These are phyloP conservation scores for Piprites chloris DNA, from an alignment of 2,113 vertebrate genomes.

Conservation along the genomic window DNA sequence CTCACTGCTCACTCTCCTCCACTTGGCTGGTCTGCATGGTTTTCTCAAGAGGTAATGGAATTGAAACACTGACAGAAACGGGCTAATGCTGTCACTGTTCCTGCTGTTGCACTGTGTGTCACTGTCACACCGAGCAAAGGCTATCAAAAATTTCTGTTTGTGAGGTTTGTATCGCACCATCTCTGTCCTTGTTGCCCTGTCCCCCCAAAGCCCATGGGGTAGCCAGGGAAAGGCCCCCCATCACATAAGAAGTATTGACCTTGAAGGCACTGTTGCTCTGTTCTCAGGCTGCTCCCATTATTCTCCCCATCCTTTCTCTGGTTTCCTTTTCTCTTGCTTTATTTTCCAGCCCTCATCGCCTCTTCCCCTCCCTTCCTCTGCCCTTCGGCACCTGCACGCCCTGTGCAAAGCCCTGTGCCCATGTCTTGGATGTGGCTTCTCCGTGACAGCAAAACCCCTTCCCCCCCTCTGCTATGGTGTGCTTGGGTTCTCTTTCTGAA, in stretches of 20 bases:
- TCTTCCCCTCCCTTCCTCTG: neutral
- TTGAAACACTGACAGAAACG: neutral
- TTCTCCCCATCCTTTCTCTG: neutral
- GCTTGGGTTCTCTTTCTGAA: neutral
- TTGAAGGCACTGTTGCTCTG: neutral
- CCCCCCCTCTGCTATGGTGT: fast-evolving
- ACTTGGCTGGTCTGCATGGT: neutral
- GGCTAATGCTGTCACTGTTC: neutral
- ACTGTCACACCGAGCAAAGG: neutral
- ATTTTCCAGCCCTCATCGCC: neutral
- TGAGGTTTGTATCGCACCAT: neutral
- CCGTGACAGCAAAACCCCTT: neutral
- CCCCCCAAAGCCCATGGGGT: neutral
- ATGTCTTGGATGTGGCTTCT: neutral
- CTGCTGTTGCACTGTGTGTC: neutral
- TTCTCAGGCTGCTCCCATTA: neutral
- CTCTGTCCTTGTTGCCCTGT: neutral
- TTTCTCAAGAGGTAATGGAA: neutral
- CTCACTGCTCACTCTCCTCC: neutral
- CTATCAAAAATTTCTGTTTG: neutral
- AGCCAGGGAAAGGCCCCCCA: neutral
- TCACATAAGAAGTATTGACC: neutral
- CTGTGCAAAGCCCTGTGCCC: neutral
- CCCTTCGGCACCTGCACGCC: fast-evolving
- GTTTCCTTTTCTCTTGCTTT: neutral